A percentile compares a stretch with the other conserved stretches of the same genome.
Evolutionary conservation across 1,140 invertebrate species (phyloP).

Genomic region (Sitophilus oryzae): DNA sequence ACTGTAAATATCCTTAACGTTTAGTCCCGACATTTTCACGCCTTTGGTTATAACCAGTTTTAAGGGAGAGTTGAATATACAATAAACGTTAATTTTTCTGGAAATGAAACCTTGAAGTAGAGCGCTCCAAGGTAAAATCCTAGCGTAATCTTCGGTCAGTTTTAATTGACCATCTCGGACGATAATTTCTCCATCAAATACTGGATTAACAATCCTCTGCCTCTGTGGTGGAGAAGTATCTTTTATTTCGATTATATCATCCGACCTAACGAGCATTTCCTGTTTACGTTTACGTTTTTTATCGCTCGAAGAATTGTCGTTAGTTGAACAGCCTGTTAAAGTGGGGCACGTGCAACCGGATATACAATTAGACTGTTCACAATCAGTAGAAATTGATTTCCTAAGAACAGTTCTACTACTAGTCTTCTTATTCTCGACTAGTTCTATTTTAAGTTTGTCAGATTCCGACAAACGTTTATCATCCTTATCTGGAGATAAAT

Average conservation of each 20-base stretch:
- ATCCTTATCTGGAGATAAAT: too few relatives aligned
- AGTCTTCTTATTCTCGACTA: too few relatives aligned
- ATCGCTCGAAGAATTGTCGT: too few relatives aligned
- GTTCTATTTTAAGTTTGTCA: too few relatives aligned
- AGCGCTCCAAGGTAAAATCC: conserved; percentile 31
- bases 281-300: conserved; percentile 30
- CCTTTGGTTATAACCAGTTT: conserved; percentile 23
- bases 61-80: conserved; percentile 16
- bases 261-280: conserved; percentile 13
- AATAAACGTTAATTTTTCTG: conserved; percentile 30
- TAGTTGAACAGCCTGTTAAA: too few relatives aligned
- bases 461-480: too few relatives aligned
- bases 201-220: conserved; percentile 4
- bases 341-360: too few relatives aligned
- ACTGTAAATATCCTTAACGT: conserved; percentile 8
- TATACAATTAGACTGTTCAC: too few relatives aligned
- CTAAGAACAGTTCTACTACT: too few relatives aligned
- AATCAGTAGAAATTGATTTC: too few relatives aligned
- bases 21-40: neutral
- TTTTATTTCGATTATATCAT: conserved; percentile 6
- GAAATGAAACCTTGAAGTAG: conserved; percentile 25
- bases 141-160: conserved; percentile 15
- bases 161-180: conserved; percentile 22
- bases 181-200: conserved; percentile 34
- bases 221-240: neutral